Conservation (phyloP, 2,113 vertebrate species). For the Ptilonorhynchus violaceus region DNA sequence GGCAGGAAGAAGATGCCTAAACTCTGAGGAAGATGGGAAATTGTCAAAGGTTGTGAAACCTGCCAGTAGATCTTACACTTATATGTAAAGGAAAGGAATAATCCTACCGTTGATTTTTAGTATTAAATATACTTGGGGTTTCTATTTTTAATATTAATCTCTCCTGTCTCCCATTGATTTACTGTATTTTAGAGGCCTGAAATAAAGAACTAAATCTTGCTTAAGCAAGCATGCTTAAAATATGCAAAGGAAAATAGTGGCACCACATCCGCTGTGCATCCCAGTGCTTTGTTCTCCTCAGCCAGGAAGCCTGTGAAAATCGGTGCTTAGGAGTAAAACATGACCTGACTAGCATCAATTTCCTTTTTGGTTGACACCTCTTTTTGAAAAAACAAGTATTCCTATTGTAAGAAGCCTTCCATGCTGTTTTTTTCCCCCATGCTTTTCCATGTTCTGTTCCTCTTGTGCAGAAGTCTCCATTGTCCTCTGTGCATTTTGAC, state of each 20-base stretch:
- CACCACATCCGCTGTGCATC: neutral
- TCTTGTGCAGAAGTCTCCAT: neutral
- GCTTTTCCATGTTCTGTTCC: neutral
- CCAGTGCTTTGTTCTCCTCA: neutral
- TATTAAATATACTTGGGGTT: neutral
- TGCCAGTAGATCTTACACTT: neutral
- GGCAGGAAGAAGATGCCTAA: neutral
- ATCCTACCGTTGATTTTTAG: neutral
- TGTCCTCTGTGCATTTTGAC: neutral
- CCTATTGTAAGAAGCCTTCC: neutral
- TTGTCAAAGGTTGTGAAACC: neutral
- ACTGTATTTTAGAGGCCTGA: neutral
- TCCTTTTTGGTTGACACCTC: neutral
- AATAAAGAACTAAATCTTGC: neutral
- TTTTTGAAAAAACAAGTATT: neutral
- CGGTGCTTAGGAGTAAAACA: neutral
- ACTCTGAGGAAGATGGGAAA: neutral
- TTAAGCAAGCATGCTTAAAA: neutral
- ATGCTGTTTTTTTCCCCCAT: accelerated
- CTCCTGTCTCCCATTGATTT: neutral
- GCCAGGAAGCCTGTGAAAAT: neutral
- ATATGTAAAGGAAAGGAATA: neutral
- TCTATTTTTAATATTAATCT: neutral
- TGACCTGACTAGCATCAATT: neutral
- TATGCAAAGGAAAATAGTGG: neutral